phyloP scores from a whole-genome alignment of 2,888 invertebrate genomes.

The Agrotis puta region DNA sequence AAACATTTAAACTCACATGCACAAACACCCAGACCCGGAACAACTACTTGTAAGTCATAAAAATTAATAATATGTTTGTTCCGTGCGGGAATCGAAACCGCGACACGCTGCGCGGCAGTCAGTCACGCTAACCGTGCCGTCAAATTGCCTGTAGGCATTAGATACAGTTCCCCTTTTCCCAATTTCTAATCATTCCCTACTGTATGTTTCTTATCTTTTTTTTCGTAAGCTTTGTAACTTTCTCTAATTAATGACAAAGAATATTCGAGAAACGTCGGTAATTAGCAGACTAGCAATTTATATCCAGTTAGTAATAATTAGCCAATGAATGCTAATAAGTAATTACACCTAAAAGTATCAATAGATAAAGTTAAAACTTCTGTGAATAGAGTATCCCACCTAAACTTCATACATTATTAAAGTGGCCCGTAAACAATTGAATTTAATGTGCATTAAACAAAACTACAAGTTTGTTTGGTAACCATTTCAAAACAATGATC shows the following conservation, averaged over 20 bases:
- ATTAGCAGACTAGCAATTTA: slow-evolving; percentile 4
- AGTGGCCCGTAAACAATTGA: not conserved
- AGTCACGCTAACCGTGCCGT: no score
- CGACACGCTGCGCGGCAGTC: no score
- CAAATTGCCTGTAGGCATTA: no score
- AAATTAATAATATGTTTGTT: no score
- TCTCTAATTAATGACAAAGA: slow-evolving; percentile 2
- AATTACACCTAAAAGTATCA: not conserved
- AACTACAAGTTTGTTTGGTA: slow-evolving; percentile 18
- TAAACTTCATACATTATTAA: not conserved
- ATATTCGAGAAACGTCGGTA: slow-evolving; percentile 6
- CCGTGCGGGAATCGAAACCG: no score
- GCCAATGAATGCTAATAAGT: slow-evolving; percentile 5
- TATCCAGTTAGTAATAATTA: slow-evolving; percentile 21
- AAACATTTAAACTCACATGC: no score
- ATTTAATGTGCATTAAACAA: slow-evolving; percentile 22
- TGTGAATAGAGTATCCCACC: not conserved
- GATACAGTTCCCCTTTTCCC: no score
- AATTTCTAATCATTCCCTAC: no score
- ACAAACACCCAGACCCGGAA: no score
- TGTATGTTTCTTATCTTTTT: no score
- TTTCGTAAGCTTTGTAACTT: not conserved
- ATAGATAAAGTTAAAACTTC: not conserved
- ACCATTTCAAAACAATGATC: slow-evolving; percentile 16
- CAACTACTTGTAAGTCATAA: no score